Evolutionary conservation across 2,888 invertebrate genomes (phyloP).

Genomic region (Cerastis leucographa): DNA sequence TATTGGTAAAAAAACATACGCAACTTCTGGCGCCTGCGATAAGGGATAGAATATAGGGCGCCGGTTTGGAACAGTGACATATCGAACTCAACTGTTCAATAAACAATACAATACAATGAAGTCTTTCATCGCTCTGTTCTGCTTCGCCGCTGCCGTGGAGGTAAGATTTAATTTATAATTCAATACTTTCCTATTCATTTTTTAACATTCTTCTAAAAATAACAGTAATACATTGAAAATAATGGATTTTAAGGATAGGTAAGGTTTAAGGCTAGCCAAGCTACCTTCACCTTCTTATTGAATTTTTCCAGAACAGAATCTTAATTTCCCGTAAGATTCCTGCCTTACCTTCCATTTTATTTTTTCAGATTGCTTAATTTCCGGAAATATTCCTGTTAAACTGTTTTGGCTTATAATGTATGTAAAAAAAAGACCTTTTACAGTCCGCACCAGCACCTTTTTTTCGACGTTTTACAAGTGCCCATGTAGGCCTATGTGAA

Average conservation of each 20-base stretch:
- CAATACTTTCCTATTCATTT: neutral
- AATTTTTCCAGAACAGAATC: neutral
- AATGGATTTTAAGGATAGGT: neutral
- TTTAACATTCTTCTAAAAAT: neutral
- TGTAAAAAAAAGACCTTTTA: neutral
- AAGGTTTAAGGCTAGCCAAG: neutral
- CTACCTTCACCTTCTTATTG: neutral
- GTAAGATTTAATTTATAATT: constrained; percentile 32
- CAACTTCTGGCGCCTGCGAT: constrained; percentile 46
- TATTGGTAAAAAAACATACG: constrained; percentile 18
- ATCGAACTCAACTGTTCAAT: constrained; percentile 41
- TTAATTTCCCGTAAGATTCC: neutral
- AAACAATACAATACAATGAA: constrained; percentile 56
- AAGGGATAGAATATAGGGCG: constrained; percentile 65
- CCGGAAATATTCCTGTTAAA: neutral
- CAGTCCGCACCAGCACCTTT: too few species aligned
- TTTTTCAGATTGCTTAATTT: neutral
- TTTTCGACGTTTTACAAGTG: too few species aligned
- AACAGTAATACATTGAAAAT: neutral
- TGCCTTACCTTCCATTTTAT: neutral
- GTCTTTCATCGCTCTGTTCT: constrained; percentile 35
- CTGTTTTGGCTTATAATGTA: neutral
- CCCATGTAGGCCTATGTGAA: too few species aligned
- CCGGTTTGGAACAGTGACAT: constrained; percentile 2
- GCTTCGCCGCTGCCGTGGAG: constrained; percentile 48